Evolutionary conservation across 2,888 invertebrate species (phyloP).

Genomic region (Trichacis sp.): DNA sequence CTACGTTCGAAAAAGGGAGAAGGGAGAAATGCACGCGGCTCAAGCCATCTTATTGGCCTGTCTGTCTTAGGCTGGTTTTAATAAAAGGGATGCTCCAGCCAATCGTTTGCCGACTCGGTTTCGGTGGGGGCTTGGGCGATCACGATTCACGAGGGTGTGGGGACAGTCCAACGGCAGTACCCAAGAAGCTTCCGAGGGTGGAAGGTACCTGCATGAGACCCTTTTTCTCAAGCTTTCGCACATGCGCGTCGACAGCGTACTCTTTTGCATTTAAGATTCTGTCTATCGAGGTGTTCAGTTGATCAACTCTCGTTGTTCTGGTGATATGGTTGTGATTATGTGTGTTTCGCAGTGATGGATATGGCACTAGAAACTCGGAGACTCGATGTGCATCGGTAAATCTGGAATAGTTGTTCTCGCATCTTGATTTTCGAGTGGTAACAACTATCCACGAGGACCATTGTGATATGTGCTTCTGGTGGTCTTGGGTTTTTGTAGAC

Average conservation of each 20-base stretch:
- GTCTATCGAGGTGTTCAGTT: too few relatives aligned
- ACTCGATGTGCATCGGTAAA: not conserved
- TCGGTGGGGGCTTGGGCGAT: slow-evolving; percentile 23
- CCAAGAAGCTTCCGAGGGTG: slow-evolving; percentile 57
- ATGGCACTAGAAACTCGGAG: too few relatives aligned
- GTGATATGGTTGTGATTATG: slow-evolving; percentile 8
- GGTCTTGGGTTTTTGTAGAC: too few relatives aligned
- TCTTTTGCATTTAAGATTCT: too few relatives aligned
- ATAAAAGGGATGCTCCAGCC: slow-evolving; percentile 6
- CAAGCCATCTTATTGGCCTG: slow-evolving; percentile 25
- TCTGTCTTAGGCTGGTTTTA: slow-evolving; percentile 1
- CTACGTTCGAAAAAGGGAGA: too few relatives aligned
- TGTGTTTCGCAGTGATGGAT: slow-evolving; percentile 16
- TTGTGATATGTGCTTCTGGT: too few relatives aligned
- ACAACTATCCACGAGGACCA: too few relatives aligned
- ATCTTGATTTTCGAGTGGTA: too few relatives aligned
- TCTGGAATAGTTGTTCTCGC: too few relatives aligned
- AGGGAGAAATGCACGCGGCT: too few relatives aligned
- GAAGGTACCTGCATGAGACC: slow-evolving; percentile 33
- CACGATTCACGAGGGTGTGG: slow-evolving; percentile 56
- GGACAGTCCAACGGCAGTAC: slow-evolving; percentile 53
- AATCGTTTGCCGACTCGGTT: slow-evolving; percentile 10
- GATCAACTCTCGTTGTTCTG: too few relatives aligned
- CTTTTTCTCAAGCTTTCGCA: too few relatives aligned
- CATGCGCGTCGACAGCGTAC: not conserved